Percentiles rank a stretch among this genome's conserved stretches.
Conservation (phyloP, 2,113 vertebrate genomes). For the Turnix velox region DNA sequence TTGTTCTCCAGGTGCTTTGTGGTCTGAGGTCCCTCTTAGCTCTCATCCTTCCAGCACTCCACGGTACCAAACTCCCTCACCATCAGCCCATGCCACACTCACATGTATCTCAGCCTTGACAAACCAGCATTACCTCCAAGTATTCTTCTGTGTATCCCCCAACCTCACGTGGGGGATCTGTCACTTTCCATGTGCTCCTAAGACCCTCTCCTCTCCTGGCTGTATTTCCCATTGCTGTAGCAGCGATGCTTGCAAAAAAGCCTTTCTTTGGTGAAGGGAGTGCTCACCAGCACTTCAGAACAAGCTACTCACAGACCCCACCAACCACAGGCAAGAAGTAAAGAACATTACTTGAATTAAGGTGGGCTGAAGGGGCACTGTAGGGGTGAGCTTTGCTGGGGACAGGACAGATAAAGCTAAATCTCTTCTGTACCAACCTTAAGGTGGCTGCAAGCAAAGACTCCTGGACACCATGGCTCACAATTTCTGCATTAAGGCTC, state of each 20-base stretch:
- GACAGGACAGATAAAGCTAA: background rate
- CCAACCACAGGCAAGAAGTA: background rate
- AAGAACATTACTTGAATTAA: background rate
- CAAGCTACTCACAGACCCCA: background rate
- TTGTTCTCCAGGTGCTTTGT: background rate
- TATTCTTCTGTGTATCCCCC: fast-evolving
- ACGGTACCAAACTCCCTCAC: background rate
- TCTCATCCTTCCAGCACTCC: fast-evolving
- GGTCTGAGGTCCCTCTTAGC: background rate
- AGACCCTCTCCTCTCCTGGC: background rate
- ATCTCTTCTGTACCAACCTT: background rate
- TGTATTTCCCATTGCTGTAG: background rate
- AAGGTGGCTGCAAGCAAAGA: background rate
- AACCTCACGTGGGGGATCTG: background rate
- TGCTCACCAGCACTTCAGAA: background rate
- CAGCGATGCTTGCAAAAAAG: background rate
- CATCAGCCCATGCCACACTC: fast-evolving
- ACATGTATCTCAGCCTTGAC: background rate
- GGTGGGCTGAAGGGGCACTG: background rate
- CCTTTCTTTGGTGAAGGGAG: background rate
- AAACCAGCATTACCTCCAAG: fast-evolving
- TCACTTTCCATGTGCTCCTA: background rate
- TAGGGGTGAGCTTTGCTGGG: background rate
- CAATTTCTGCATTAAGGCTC: background rate
- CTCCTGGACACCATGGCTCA: background rate